Evolutionary conservation across 2,888 invertebrate species (phyloP).

Genomic region (Sceliomorpha sp.): DNA sequence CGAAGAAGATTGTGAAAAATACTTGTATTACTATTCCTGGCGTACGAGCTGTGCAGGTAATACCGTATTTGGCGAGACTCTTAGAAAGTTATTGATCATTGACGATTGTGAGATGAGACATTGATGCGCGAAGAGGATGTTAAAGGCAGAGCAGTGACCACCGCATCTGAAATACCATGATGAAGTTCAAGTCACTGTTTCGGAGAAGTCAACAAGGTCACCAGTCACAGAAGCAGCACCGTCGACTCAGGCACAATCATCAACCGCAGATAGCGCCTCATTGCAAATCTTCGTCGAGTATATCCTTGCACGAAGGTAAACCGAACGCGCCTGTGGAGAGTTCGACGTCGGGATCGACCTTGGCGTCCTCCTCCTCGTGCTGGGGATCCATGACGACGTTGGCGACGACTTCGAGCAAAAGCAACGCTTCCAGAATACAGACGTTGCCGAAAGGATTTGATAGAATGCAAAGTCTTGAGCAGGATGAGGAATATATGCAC

Average conservation of each 20-base stretch:
- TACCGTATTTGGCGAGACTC: too few species aligned
- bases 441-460: constrained; percentile 62
- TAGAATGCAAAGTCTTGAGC: constrained; percentile 85
- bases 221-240: constrained; percentile 68
- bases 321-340: constrained; percentile 82
- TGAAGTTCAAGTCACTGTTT: constrained; percentile 95
- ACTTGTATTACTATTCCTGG: too few species aligned
- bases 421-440: constrained; percentile 75
- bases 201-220: constrained; percentile 88
- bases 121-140: constrained; percentile 11
- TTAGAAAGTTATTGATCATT: too few species aligned
- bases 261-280: constrained; percentile 71
- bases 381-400: constrained; percentile 45
- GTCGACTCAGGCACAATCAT: constrained; percentile 72
- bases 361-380: constrained; percentile 55
- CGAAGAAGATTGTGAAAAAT: too few species aligned
- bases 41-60: too few species aligned
- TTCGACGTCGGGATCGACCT: constrained; percentile 55
- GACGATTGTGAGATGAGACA: too few species aligned
- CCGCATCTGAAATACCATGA: constrained; percentile 84
- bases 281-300: constrained; percentile 82
- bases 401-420: constrained; percentile 59
- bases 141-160: constrained; percentile 5
- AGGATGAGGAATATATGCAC: constrained; percentile 87
- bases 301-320: constrained; percentile 85